phyloP scores from a whole-genome alignment of 2,113 vertebrate genomes.

The Tragelaphus buxtoni region DNA sequence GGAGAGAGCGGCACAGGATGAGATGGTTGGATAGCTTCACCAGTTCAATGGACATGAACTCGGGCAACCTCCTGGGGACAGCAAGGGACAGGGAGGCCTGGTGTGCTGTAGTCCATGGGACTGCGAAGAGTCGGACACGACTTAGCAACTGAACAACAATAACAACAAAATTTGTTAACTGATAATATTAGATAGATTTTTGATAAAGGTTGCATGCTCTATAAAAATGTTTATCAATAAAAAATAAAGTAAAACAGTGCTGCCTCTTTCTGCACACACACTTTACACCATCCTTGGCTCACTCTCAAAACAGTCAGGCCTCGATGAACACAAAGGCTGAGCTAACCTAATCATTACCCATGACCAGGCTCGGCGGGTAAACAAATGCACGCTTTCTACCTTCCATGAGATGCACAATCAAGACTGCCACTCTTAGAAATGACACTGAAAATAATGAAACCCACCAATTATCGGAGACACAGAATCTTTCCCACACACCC shows the following conservation, averaged over 20 bases:
- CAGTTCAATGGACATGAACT: background rate
- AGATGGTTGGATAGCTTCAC: background rate
- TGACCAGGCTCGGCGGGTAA: background rate
- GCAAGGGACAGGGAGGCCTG: background rate
- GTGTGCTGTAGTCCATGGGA: background rate
- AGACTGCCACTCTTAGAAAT: background rate
- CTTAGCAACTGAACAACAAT: background rate
- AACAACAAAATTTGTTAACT: background rate
- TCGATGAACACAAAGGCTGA: background rate
- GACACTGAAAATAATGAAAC: background rate
- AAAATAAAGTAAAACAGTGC: background rate
- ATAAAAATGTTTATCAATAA: background rate
- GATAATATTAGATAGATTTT: background rate
- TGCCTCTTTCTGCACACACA: background rate
- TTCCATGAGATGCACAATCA: background rate
- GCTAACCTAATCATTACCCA: background rate
- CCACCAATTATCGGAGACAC: background rate
- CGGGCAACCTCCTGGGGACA: background rate
- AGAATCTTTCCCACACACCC: background rate
- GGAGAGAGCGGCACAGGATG: background rate
- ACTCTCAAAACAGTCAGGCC: background rate
- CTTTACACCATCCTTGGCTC: no score
- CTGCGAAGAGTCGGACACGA: rapidly evolving
- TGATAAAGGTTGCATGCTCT: background rate
- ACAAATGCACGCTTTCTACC: background rate